Conservation (phyloP, 1,140 invertebrate genomes). For the Pseudoatta argentina region DNA sequence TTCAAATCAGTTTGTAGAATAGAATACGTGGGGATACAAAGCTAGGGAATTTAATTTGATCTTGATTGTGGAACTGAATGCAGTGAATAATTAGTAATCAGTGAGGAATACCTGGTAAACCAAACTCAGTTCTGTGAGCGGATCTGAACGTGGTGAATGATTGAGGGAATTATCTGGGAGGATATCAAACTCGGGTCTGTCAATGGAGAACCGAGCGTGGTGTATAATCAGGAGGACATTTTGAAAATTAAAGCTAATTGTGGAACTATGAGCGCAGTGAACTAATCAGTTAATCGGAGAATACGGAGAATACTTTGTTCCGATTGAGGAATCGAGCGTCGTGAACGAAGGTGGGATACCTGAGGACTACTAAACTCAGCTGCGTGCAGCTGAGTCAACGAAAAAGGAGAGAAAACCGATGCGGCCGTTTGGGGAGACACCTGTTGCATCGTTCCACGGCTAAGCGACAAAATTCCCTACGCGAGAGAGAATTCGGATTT, state of each 20-base stretch:
- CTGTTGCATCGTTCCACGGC: conserved; percentile 41
- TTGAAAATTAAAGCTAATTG: neutral
- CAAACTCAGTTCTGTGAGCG: neutral
- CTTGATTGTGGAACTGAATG: conserved; percentile 13
- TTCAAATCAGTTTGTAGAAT: neutral
- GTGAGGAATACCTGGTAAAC: conserved; percentile 7
- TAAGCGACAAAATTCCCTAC: neutral
- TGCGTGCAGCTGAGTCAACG: conserved; percentile 43
- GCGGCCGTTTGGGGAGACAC: conserved; percentile 36
- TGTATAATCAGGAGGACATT: neutral
- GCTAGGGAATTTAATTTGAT: neutral
- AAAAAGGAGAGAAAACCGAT: neutral
- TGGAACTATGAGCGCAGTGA: neutral
- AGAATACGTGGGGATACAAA: neutral
- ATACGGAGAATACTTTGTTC: neutral
- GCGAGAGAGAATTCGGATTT: neutral
- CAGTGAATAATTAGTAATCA: conserved; percentile 44
- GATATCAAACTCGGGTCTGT: neutral
- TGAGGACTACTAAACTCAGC: conserved; percentile 26
- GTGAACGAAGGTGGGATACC: neutral
- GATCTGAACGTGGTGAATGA: neutral
- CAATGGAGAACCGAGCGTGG: too few species aligned
- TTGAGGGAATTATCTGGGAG: conserved; percentile 1
- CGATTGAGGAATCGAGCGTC: neutral
- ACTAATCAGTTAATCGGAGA: neutral